Percentiles rank a stretch among this genome's conserved stretches.
Conservation (phyloP, 2,113 vertebrate genomes). For the Pelecanus crispus region DNA sequence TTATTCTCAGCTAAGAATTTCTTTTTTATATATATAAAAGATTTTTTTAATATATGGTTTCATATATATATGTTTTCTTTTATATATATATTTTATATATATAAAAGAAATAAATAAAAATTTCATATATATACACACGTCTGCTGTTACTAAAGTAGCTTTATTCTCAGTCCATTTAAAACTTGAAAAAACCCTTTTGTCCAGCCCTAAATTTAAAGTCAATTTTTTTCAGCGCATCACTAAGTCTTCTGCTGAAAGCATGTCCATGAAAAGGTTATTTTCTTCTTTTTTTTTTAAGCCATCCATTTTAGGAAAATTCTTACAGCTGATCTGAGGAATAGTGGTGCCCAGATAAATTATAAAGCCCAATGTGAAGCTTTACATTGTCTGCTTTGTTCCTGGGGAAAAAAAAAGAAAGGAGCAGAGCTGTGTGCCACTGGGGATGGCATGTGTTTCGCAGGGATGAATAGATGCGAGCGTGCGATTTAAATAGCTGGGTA, state of each 20-base stretch:
- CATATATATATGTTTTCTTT: neutral
- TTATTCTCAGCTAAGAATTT: neutral
- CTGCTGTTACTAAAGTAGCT: neutral
- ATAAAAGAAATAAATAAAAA: neutral
- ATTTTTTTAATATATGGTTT: neutral
- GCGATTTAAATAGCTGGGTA: neutral
- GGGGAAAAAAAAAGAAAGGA: neutral
- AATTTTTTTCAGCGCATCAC: neutral
- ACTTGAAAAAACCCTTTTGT: neutral
- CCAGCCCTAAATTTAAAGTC: neutral
- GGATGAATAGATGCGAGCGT: neutral
- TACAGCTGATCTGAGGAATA: neutral
- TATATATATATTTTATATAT: neutral
- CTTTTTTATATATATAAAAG: neutral
- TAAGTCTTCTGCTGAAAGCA: neutral
- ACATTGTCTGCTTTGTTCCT: neutral
- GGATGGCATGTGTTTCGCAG: neutral
- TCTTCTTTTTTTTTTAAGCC: neutral
- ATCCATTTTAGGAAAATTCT: neutral
- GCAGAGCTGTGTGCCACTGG: neutral
- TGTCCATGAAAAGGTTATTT: neutral
- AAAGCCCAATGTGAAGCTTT: neutral
- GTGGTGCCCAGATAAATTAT: neutral
- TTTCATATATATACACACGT: no score
- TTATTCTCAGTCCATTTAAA: neutral